These are phyloP conservation scores for Eilema caniola DNA, from an alignment of 2,888 invertebrate genomes.

Conservation along the genomic window DNA sequence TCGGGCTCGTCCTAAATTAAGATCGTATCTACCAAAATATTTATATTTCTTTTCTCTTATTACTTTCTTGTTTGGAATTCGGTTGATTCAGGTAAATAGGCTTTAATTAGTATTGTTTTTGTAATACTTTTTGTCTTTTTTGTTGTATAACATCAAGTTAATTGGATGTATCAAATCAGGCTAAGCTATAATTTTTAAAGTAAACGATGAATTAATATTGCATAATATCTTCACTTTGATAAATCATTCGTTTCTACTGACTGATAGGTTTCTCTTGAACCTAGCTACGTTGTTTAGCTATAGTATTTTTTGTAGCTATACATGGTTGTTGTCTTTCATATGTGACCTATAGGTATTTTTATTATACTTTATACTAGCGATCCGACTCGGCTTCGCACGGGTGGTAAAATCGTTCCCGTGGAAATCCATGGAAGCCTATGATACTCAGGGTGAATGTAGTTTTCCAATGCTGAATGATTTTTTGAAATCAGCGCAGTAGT, in stretches of 20 bases:
- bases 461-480: too few relatives aligned
- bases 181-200: neutral
- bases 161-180: constrained; percentile 9
- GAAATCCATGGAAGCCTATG: too few relatives aligned
- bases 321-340: neutral
- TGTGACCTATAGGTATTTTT: too few relatives aligned
- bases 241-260: neutral
- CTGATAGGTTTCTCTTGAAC: neutral
- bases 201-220: neutral
- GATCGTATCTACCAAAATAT: constrained; percentile 50
- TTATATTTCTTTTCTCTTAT: constrained; percentile 45
- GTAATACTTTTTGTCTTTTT: constrained; percentile 17
- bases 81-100: constrained; percentile 43
- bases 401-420: too few relatives aligned
- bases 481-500: too few relatives aligned
- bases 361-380: too few relatives aligned
- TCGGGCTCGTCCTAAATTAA: constrained; percentile 50
- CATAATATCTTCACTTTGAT: neutral
- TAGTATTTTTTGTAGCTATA: neutral
- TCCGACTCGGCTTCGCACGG: too few relatives aligned
- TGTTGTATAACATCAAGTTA: constrained; percentile 17
- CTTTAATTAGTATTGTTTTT: constrained; percentile 44
- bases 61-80: constrained; percentile 38
- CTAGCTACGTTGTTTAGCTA: neutral
- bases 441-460: too few relatives aligned